Base-by-base conservation (phyloP, 2,888 invertebrate genomes). In the Alcis repandata region DNA sequence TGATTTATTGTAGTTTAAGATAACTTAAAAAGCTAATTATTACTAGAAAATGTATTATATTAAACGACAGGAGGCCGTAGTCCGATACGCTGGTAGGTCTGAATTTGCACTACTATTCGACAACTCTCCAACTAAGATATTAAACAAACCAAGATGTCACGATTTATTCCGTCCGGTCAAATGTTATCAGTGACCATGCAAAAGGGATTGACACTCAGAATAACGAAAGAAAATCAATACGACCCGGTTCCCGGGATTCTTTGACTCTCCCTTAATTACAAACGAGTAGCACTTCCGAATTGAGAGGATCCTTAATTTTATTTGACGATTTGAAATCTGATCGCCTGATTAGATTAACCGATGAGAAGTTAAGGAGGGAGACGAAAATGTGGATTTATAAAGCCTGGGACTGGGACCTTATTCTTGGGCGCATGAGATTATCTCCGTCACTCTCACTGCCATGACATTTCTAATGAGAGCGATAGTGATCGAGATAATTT, bases 311-410 rank as follows among this genome's bases (percentile, higher is more conserved):
- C 40, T 66, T 66, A 61, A 66, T 66, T 66, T 61, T 52, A 61
- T 66, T 61, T 59, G 61, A 59, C 53, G 53, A 46, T 53, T 66
- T 61, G 57, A 53, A 66, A 66, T 57, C 65, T 45, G 52, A 66
- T 46, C 56, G 11, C 43, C 15, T 43, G 49, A 60, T 64, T 64
- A 56, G 51, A 51, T 54, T 54, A 54, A 54, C 54, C 43, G 43
- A 54, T 54, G 27, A 32, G 22, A 6, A 45, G 15, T 22, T 4
- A 15, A 15, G 49, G 8, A 40, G 19, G 49, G 4, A 32, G 41
- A 32, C 17, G 27, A 54, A 54, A 54, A 22, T 43, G 7, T 41
- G 2, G 41, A 1, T 27, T 27, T 27, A 6, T 6, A 27, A 27
- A 27, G 3, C 3, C 3, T 27, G 6, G 27, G 27, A 4, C 27